Conservation (phyloP, 2,113 vertebrate genomes). For the Psilopsiagon aymara region DNA sequence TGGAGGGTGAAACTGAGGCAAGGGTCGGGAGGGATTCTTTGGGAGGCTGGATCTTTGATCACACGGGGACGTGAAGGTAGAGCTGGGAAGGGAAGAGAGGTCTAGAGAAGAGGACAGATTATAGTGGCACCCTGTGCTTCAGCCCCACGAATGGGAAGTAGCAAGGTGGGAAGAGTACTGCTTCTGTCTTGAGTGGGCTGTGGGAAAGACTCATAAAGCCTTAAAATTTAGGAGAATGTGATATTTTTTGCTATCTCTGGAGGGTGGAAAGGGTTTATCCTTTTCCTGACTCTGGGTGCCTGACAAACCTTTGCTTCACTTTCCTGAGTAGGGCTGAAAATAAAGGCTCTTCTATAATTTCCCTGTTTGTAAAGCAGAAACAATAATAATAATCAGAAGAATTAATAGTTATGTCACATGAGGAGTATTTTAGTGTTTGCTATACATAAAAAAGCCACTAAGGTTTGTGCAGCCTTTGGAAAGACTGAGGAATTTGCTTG, state of each 20-base stretch:
- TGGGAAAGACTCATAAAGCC: not conserved
- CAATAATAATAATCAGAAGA: not conserved
- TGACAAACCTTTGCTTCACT: not conserved
- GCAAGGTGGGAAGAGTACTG: not conserved
- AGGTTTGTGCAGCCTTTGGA: not conserved
- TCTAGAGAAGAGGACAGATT: not conserved
- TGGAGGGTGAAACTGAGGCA: not conserved
- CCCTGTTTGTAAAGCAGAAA: not conserved
- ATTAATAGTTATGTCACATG: not conserved
- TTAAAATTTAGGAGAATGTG: not conserved
- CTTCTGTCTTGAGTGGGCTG: not conserved
- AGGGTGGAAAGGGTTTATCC: not conserved
- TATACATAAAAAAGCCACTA: not conserved
- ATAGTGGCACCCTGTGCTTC: not conserved
- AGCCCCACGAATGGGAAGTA: not conserved
- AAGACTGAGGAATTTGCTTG: not conserved
- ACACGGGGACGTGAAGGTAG: not conserved
- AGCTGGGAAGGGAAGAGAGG: not conserved
- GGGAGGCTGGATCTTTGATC: rapidly evolving
- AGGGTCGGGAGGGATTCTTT: not conserved
- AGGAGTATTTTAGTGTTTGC: not conserved
- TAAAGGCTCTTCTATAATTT: not conserved
- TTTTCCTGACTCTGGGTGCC: not conserved
- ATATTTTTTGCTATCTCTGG: not conserved
- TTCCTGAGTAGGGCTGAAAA: not conserved